Base-by-base conservation (phyloP, 1,140 invertebrate species). In the Meloidogyne exigua region DNA sequence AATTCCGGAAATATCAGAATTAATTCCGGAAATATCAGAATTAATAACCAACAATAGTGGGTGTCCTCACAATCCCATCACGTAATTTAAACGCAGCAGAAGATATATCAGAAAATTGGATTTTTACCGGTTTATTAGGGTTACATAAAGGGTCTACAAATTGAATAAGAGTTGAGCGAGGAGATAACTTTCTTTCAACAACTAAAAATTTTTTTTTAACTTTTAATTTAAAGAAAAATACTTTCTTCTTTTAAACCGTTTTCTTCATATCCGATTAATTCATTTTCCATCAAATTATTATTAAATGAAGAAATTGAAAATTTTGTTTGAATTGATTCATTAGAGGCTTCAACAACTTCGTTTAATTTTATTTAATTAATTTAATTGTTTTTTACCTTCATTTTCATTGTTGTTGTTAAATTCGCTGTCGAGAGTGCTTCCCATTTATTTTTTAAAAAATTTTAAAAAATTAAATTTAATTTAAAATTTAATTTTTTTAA, bases 31-130 rank as follows among this genome's bases (percentile, higher is more conserved):
- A 4, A 62, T 21, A 11, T 44, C 1, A 36, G 7, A 32, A 32
- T 32, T 32, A 32, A 32, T 32, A 63, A 89, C 90, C 90, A 90
- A 94, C 93, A 81, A 91, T 91, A 87, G 94, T 95, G 62, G 93
- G 93, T 57, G 94, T 95, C 77, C 91, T 90, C 63, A 92, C 89
- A 65, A 96, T 91, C 18, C 93, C 93, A 81, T 90, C 91, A 87
- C 92, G 93, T 49, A 95, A 94, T 85, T 93, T 92, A 87, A 92
- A 95, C 0, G 93, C 92, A 0, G 94, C 94, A 10, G 93, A 93
- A 18, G 93, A 94, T 23, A 96, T 92, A 87, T 95, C 94, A 84
- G 94, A 92, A 87, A 95, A 95, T 5, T 91, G 90, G 23, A 95
- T 91, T 77, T 88, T 90, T 39, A 91, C 89, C 0, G 94, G 94